A percentile compares a stretch with the other conserved stretches of the same genome.
phyloP scores from a whole-genome alignment of 1,140 invertebrate species.

The Rhizoglyphus robini region DNA sequence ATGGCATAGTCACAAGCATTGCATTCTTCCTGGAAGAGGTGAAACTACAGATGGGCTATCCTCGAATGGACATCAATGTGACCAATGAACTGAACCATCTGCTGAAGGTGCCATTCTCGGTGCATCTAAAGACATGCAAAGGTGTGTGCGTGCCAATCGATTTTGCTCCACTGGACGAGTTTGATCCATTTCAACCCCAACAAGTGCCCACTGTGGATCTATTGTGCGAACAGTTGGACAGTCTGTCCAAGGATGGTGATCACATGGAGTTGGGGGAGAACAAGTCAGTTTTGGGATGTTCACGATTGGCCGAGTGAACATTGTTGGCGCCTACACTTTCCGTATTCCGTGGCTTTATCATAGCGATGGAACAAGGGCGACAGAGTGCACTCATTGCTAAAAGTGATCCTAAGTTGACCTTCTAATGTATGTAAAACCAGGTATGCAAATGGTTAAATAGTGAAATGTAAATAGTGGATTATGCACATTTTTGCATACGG shows the following conservation, averaged over 20 bases:
- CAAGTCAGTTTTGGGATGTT: no score
- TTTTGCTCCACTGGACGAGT: constrained; percentile 51
- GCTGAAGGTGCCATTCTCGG: constrained; percentile 91
- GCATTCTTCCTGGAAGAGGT: constrained; percentile 57
- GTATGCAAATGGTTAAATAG: no score
- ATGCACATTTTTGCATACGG: no score
- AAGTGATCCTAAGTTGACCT: no score
- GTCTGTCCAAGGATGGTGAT: not conserved
- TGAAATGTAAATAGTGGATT: no score
- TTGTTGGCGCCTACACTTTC: not conserved
- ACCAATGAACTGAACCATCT: constrained; percentile 92
- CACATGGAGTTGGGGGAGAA: not conserved
- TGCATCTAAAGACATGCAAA: constrained; percentile 94
- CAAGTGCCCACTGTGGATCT: constrained; percentile 49
- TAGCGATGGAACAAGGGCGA: not conserved
- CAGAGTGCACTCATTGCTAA: no score
- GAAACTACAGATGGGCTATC: constrained; percentile 72
- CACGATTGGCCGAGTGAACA: not conserved
- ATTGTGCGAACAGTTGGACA: constrained; percentile 3
- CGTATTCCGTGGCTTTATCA: constrained; percentile 1
- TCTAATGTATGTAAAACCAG: no score
- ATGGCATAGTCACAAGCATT: constrained; percentile 3
- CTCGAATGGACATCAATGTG: constrained; percentile 88
- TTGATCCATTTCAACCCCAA: constrained; percentile 57
- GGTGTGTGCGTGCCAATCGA: constrained; percentile 79